phyloP scores from a whole-genome alignment of 1,140 invertebrate genomes.

The Caenorhabditis elegans region WBcel235 BX284606.5:11636001-11636500 shows the following conservation, averaged over 20 bases:
- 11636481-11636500: neutral
- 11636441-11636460: conserved; percentile 30
- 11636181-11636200: conserved; percentile 68
- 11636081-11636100: no score
- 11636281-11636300: neutral
- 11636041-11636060: no score
- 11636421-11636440: conserved; percentile 28
- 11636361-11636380: neutral
- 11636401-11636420: conserved; percentile 24
- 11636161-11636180: conserved; percentile 48
- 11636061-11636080: no score
- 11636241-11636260: neutral
- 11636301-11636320: conserved; percentile 1
- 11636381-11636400: conserved; percentile 18
- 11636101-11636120: no score
- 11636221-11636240: conserved; percentile 34
- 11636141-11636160: neutral
- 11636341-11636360: neutral
- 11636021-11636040: no score
- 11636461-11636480: neutral
- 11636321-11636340: conserved; percentile 29
- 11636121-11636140: no score
- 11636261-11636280: conserved; percentile 12
- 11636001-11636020: no score
- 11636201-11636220: conserved; percentile 66